Conservation (phyloP, 2,113 vertebrate species). For the Oceanodroma tethys region DNA sequence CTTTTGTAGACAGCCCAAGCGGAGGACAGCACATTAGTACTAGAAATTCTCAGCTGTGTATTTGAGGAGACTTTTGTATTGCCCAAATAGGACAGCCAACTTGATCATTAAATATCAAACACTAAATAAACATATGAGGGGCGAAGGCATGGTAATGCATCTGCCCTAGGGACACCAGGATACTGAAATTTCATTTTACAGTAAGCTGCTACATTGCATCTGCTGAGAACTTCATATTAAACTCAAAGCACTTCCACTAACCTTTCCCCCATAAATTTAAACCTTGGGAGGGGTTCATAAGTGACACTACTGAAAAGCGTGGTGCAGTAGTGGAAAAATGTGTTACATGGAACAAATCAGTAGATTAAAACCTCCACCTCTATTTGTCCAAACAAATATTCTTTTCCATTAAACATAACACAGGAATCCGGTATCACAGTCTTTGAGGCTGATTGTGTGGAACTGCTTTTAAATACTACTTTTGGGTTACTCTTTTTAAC, state of each 20-base stretch:
- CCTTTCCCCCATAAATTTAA: neutral
- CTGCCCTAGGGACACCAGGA: neutral
- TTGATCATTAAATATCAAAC: neutral
- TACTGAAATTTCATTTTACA: neutral
- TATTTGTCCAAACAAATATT: neutral
- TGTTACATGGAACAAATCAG: neutral
- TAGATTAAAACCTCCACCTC: neutral
- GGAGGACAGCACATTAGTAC: neutral
- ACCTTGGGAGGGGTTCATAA: neutral
- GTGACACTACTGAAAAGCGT: neutral
- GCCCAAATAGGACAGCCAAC: neutral
- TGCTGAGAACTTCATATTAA: neutral
- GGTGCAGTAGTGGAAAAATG: neutral
- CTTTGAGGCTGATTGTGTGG: neutral
- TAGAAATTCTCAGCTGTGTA: neutral
- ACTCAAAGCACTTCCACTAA: neutral
- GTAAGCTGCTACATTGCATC: neutral
- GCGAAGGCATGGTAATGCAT: neutral
- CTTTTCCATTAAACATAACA: conserved; percentile 5
- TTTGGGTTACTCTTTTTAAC: neutral
- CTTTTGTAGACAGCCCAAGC: neutral
- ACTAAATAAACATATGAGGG: neutral
- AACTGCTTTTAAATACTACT: neutral
- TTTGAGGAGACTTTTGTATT: neutral
- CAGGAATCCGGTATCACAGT: neutral